A percentile compares a stretch with the other conserved stretches of the same genome.
These are phyloP conservation scores for Dryobota labecula DNA, from an alignment of 2,888 invertebrate species.

Conservation along the genomic window DNA sequence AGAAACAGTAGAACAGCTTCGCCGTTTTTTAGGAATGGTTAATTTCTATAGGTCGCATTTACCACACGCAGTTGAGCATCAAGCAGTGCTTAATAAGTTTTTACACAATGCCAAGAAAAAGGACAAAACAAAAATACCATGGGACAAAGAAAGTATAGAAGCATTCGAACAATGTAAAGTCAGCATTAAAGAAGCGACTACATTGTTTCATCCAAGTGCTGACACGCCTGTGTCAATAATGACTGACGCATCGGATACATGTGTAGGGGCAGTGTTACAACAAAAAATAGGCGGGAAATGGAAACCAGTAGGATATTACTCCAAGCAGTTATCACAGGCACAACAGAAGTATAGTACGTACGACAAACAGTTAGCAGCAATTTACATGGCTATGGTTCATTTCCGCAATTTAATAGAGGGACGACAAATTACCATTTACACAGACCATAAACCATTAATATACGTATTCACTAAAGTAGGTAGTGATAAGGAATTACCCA, in stretches of 20 bases:
- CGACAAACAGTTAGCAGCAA: not conserved
- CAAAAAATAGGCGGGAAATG: not conserved
- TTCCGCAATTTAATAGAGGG: not conserved
- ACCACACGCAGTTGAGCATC: no score
- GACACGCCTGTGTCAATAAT: no score
- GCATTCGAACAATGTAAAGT: no score
- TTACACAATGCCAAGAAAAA: no score
- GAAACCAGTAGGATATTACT: not conserved
- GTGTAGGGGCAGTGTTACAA: not conserved
- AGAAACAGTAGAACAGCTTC: no score
- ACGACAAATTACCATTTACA: not conserved
- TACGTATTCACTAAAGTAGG: not conserved
- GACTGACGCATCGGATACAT: not conserved
- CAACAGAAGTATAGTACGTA: slow-evolving; percentile 4
- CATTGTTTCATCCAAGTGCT: no score
- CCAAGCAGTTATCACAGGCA: not conserved
- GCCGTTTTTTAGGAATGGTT: no score
- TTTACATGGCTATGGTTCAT: slow-evolving; percentile 14
- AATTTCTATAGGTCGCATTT: no score
- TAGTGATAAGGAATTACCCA: not conserved
- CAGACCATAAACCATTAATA: not conserved
- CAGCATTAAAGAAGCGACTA: no score
- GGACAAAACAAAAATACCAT: no score
- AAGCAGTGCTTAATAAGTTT: no score
- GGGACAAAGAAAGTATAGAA: no score